phyloP scores from a whole-genome alignment of 2,888 invertebrate species.

The Geotrupes spiniger region DNA sequence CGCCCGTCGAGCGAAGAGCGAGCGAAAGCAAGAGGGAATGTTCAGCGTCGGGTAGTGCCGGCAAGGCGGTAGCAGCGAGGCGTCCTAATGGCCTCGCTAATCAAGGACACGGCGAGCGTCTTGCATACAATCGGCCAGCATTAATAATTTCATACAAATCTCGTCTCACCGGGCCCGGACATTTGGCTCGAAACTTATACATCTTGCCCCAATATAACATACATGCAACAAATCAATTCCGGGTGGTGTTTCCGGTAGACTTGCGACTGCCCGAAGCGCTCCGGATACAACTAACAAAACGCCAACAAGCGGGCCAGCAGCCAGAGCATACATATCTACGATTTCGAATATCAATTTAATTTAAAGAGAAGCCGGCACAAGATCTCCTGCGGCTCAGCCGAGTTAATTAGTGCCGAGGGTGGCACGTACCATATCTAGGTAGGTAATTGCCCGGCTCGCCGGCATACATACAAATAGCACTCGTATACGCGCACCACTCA shows the following conservation, averaged over 20 bases:
- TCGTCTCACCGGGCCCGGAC: neutral
- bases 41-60: neutral
- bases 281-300: neutral
- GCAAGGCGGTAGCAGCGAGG: neutral
- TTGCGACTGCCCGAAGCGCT: no score
- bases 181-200: slow-evolving; percentile 7
- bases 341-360: slow-evolving; percentile 40
- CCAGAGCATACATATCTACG: slow-evolving; percentile 31
- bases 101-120: slow-evolving; percentile 25
- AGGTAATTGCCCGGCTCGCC: neutral
- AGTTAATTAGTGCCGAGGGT: slow-evolving; percentile 41
- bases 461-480: slow-evolving; percentile 7
- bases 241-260: no score
- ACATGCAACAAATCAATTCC: no score
- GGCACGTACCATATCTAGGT: slow-evolving; percentile 15
- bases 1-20: slow-evolving; percentile 26
- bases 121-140: no score
- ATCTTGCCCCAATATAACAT: no score
- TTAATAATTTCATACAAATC: no score
- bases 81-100: slow-evolving; percentile 36
- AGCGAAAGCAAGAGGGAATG: slow-evolving; percentile 8
- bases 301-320: slow-evolving; percentile 21
- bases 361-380: slow-evolving; percentile 36
- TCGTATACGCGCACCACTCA: neutral
- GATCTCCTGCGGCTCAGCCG: slow-evolving; percentile 36